These are phyloP conservation scores for Neopipo cinnamomea DNA, from an alignment of 2,113 vertebrate species.

Conservation along the genomic window DNA sequence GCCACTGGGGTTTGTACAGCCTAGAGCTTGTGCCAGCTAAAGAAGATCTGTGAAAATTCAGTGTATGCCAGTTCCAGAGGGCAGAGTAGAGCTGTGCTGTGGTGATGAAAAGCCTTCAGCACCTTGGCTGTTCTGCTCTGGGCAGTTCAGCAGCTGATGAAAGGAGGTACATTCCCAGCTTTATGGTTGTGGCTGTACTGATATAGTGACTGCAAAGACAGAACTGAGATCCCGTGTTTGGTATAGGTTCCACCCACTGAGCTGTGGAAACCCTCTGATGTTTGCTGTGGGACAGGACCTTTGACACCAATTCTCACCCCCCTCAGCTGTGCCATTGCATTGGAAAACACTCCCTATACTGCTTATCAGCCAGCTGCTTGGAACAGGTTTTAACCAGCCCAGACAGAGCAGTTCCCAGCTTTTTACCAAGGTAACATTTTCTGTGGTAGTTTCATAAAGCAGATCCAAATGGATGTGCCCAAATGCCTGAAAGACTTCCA, in stretches of 20 bases:
- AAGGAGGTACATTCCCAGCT: not conserved
- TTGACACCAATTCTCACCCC: not conserved
- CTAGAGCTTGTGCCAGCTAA: not conserved
- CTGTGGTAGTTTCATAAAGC: not conserved
- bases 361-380: not conserved
- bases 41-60: not conserved
- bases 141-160: not conserved
- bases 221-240: not conserved
- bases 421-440: not conserved
- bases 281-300: not conserved
- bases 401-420: not conserved
- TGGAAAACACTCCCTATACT: not conserved
- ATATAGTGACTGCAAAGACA: not conserved
- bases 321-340: not conserved
- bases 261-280: not conserved
- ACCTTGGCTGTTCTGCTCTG: not conserved
- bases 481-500: not conserved
- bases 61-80: fast-evolving
- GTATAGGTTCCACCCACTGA: not conserved
- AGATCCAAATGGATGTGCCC: not conserved
- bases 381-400: not conserved
- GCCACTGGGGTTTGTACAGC: not conserved
- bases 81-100: not conserved
- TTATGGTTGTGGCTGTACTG: not conserved
- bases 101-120: not conserved